These are phyloP conservation scores for Leptestheria dahalacensis DNA, from an alignment of 1,140 invertebrate genomes.

Conservation along the genomic window DNA sequence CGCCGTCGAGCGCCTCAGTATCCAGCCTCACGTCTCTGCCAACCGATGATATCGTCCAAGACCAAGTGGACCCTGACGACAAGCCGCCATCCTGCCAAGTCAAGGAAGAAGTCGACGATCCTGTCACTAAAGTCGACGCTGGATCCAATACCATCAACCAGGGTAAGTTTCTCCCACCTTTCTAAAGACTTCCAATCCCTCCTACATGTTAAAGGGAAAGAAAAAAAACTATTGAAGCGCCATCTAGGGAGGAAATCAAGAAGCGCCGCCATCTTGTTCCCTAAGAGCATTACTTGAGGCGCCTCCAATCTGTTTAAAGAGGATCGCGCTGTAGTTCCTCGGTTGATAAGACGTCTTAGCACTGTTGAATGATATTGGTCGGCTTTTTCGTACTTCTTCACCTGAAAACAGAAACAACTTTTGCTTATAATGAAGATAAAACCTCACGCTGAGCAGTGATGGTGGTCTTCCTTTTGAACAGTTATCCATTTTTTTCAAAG, in stretches of 20 bases:
- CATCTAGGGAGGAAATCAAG: no score
- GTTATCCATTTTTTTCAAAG: not conserved
- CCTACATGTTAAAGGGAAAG: no score
- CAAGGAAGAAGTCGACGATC: slow-evolving; percentile 44
- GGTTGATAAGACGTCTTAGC: not conserved
- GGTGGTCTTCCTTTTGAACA: not conserved
- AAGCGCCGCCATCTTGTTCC: no score
- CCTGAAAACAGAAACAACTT: no score
- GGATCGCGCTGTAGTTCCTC: no score
- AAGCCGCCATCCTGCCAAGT: slow-evolving; percentile 39
- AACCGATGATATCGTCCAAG: slow-evolving; percentile 31
- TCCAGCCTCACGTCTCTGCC: slow-evolving; percentile 28
- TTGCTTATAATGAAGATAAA: not conserved
- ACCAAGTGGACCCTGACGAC: slow-evolving; percentile 48
- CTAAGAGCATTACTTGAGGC: no score
- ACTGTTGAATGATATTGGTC: not conserved
- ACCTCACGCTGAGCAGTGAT: not conserved
- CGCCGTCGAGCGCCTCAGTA: slow-evolving; percentile 39
- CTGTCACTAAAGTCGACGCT: slow-evolving; percentile 56
- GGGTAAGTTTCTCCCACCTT: slow-evolving; percentile 61
- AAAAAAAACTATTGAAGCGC: no score
- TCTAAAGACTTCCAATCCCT: no score
- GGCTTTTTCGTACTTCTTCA: no score
- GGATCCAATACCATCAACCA: slow-evolving; percentile 76
- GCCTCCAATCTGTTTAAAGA: no score